phyloP scores from a whole-genome alignment of 2,888 invertebrate species.

The Chloroclysta siterata region DNA sequence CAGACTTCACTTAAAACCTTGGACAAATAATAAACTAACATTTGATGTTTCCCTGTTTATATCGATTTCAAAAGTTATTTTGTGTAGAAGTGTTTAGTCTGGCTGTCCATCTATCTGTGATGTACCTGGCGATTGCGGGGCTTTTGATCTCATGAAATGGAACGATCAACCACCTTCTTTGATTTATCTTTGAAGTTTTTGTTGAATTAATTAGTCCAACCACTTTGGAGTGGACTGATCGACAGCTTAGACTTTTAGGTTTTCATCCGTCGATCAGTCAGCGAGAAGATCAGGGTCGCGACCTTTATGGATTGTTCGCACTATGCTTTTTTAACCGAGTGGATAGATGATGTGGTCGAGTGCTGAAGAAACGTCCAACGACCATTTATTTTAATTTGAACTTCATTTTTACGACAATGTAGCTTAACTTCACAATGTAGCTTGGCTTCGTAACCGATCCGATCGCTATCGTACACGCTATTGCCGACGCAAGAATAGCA shows the following conservation, averaged over 20 bases:
- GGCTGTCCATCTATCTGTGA: constrained; percentile 17
- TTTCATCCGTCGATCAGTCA: not conserved
- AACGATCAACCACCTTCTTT: constrained; percentile 3
- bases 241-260: constrained; percentile 3
- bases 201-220: constrained; percentile 15
- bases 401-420: too few relatives aligned
- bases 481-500: too few relatives aligned
- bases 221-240: constrained; percentile 12
- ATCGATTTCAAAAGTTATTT: constrained; percentile 22
- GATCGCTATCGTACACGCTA: too few relatives aligned
- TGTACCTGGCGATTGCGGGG: constrained; percentile 11
- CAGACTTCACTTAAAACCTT: not conserved
- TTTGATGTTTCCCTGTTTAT: constrained; percentile 5
- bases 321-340: not conserved
- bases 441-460: too few relatives aligned
- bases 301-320: not conserved
- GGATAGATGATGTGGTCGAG: too few relatives aligned
- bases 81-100: constrained; percentile 29
- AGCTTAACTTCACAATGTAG: too few relatives aligned
- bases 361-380: too few relatives aligned
- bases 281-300: not conserved
- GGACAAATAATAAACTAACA: not conserved
- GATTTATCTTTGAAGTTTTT: constrained; percentile 11
- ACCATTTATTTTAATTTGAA: too few relatives aligned
- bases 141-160: constrained; percentile 22